Percentiles rank a stretch among this genome's conserved stretches.
These are phyloP conservation scores for Pachyrhynchus sulphureomaculatus DNA, from an alignment of 1,140 invertebrate species.

Conservation along the genomic window DNA sequence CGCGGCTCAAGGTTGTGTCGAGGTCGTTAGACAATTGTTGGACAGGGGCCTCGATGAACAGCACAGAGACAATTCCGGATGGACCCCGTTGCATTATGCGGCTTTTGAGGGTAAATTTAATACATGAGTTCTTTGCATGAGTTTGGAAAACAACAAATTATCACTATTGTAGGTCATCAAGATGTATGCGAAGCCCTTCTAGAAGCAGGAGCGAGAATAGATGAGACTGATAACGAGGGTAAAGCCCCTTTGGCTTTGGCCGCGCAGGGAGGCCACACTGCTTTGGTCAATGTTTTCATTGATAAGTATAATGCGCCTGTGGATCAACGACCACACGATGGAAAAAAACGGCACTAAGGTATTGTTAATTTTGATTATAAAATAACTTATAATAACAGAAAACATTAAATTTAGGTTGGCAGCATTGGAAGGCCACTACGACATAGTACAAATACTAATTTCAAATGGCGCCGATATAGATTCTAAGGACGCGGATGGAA, in stretches of 20 bases:
- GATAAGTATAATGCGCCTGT: constrained; percentile 75
- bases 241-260: constrained; percentile 88
- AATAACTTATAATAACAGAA: constrained; percentile 6
- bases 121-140: background rate
- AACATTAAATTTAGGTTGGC: constrained; percentile 62
- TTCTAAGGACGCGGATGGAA: constrained; percentile 87
- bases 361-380: constrained; percentile 20
- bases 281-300: constrained; percentile 70
- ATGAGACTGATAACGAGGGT: constrained; percentile 92
- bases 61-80: constrained; percentile 87
- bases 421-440: constrained; percentile 82
- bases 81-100: constrained; percentile 91
- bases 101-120: constrained; percentile 76
- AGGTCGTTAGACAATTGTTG: constrained; percentile 84
- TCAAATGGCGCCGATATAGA: constrained; percentile 82
- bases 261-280: constrained; percentile 82
- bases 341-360: constrained; percentile 89
- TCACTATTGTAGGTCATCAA: constrained; percentile 62
- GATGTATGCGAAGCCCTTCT: constrained; percentile 85
- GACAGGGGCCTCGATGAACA: constrained; percentile 89
- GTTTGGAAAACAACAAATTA: background rate
- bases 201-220: constrained; percentile 88
- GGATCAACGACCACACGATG: constrained; percentile 89
- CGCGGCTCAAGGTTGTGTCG: constrained; percentile 80
- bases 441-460: constrained; percentile 74